These are phyloP conservation scores for Momotus momota DNA, from an alignment of 2,797 vertebrate genomes.

Conservation along the genomic window DNA sequence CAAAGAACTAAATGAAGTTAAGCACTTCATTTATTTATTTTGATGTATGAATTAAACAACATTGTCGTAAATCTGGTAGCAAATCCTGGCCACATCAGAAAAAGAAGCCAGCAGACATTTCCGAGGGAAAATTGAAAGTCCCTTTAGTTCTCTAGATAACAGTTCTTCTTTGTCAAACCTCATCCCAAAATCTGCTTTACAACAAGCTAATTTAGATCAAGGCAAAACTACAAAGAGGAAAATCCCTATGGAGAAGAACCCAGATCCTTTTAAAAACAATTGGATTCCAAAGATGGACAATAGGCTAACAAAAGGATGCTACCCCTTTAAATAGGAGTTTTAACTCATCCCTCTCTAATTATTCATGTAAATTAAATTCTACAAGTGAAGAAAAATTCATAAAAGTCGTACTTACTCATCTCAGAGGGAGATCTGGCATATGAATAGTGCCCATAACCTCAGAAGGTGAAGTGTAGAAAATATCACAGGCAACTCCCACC, in stretches of 20 bases:
- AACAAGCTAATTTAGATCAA: conserved; percentile 44
- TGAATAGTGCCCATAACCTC: conserved; percentile 83
- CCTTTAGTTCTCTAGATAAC: conserved; percentile 12
- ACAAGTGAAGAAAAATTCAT: conserved; percentile 84
- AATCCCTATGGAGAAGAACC: neutral
- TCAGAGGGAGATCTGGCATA: conserved; percentile 80
- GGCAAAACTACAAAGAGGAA: conserved; percentile 40
- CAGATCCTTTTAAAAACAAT: conserved; percentile 31
- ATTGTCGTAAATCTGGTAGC: conserved; percentile 22
- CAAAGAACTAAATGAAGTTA: conserved; percentile 42
- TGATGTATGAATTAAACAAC: conserved; percentile 57
- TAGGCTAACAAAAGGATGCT: conserved; percentile 58
- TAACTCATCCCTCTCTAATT: conserved; percentile 76
- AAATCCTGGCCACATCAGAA: conserved; percentile 22
- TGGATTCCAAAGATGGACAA: neutral
- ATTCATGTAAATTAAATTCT: conserved; percentile 84
- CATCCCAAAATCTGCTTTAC: conserved; percentile 25
- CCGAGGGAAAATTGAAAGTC: conserved; percentile 8
- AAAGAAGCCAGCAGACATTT: conserved; percentile 44
- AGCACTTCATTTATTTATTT: conserved; percentile 55
- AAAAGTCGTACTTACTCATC: conserved; percentile 84
- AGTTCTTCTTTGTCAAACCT: conserved; percentile 5
- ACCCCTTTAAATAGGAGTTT: conserved; percentile 71
- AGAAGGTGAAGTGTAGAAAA: conserved; percentile 83
- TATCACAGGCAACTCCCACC: conserved; percentile 84